These are phyloP conservation scores for Strix aluco DNA, from an alignment of 2,113 vertebrate genomes.

Conservation along the genomic window DNA sequence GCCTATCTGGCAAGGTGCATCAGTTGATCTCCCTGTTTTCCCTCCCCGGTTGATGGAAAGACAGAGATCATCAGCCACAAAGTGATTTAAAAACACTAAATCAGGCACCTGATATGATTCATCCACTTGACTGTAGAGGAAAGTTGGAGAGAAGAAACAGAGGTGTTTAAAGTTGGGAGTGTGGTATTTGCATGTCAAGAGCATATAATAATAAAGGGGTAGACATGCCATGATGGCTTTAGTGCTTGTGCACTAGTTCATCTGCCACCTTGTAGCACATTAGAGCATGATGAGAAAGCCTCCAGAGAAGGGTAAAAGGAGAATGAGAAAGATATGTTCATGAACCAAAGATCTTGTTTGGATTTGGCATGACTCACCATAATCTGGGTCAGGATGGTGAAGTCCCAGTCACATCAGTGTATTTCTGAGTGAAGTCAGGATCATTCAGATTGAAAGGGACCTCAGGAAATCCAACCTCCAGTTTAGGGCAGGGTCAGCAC, in stretches of 20 bases:
- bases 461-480: neutral
- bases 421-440: neutral
- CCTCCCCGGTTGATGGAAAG: neutral
- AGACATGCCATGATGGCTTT: neutral
- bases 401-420: neutral
- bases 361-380: neutral
- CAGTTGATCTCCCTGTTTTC: neutral
- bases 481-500: neutral
- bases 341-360: neutral
- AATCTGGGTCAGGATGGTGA: neutral
- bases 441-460: neutral
- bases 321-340: neutral
- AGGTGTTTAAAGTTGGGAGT: neutral
- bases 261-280: neutral
- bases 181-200: neutral
- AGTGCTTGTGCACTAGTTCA: neutral
- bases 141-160: neutral
- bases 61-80: neutral
- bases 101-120: neutral
- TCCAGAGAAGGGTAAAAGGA: neutral
- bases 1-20: neutral
- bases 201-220: neutral
- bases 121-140: neutral
- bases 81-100: neutral
- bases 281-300: neutral